Base-by-base conservation (phyloP, 2,888 invertebrate genomes). In the Aspidiotus rigidus region DNA sequence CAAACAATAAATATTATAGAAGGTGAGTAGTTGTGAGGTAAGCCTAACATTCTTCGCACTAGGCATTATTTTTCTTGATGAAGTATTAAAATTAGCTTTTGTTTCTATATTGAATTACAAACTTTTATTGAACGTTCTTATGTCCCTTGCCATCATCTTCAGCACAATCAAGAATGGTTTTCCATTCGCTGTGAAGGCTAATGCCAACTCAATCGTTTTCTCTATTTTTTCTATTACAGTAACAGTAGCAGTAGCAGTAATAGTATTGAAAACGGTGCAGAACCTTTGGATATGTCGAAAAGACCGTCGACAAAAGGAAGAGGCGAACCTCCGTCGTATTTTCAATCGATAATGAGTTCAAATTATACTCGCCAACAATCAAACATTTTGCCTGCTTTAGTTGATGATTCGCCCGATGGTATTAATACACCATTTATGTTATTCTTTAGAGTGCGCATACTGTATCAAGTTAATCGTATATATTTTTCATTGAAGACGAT, bases 251-350 rank as follows among this genome's bases (percentile, higher is more conserved):
- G 10, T 49, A 11, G 49, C n/a, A 49, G 49, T 39, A 56, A 13
- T 28, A 59, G 39, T 6, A 17, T 39, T 9, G 67, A 67, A 60
- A 67, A 67, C 40, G 60, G 59, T 44, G 42, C 67, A 42, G 67
- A 67, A 59, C 67, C 67, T 11, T 49, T 67, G 44, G 67, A 67
- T 28, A 67, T 67, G 67, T 67, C 67, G 13, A 67, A 67, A 60
- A 42, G 67, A 53, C 17, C 67, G 13, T 42, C 40, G 13, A 42
- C 67, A 28, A 67, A 67, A 16, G 67, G 60, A 42, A 40, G 67
- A 67, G 67, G 67, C n/a, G 67, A 67, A 40, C 67, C 67, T 8
- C 67, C 67, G 10, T 67, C 67, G 67, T 67, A 67, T 49, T 67
- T 67, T 11, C 67, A 67, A 44, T 67, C 67, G n/a, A 67, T 67